A percentile compares a stretch with the other conserved stretches of the same genome.
Evolutionary conservation across 2,888 invertebrate species (phyloP).

Genomic region (Phasia obesa): DNA sequence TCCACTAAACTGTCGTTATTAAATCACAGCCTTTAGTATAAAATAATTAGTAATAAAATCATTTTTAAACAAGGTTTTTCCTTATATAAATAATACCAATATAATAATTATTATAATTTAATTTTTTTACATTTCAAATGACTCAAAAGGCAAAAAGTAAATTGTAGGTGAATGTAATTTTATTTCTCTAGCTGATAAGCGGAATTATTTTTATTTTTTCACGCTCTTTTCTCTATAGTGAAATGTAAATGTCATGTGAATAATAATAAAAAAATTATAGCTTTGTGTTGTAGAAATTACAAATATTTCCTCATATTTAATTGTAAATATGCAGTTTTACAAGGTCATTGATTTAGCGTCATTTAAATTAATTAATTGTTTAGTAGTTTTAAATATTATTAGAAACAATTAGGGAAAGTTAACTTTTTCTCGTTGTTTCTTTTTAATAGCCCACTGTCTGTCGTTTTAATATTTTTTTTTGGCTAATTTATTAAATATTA

Average conservation of each 20-base stretch:
- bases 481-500: slow-evolving; percentile 26
- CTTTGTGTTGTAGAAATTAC: slow-evolving; percentile 22
- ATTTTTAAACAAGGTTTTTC: slow-evolving; percentile 57
- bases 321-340: slow-evolving; percentile 37
- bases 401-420: slow-evolving; percentile 9
- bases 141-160: slow-evolving; percentile 28
- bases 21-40: slow-evolving; percentile 45
- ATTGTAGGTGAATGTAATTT: slow-evolving; percentile 47
- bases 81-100: slow-evolving; percentile 39
- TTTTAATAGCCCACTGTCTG: background rate
- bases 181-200: slow-evolving; percentile 10
- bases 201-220: slow-evolving; percentile 11
- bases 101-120: slow-evolving; percentile 9
- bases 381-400: no score
- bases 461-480: slow-evolving; percentile 13
- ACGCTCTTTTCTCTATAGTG: background rate
- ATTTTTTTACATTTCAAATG: slow-evolving; percentile 24
- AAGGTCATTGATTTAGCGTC: slow-evolving; percentile 42
- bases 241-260: slow-evolving; percentile 50
- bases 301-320: slow-evolving; percentile 62
- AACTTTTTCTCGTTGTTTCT: slow-evolving; percentile 10
- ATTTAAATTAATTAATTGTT: slow-evolving; percentile 10
- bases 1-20: slow-evolving; percentile 38
- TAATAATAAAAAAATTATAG: slow-evolving; percentile 12
- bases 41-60: slow-evolving; percentile 51